phyloP scores from a whole-genome alignment of 1,140 invertebrate species.

The Prorops nasuta region DNA sequence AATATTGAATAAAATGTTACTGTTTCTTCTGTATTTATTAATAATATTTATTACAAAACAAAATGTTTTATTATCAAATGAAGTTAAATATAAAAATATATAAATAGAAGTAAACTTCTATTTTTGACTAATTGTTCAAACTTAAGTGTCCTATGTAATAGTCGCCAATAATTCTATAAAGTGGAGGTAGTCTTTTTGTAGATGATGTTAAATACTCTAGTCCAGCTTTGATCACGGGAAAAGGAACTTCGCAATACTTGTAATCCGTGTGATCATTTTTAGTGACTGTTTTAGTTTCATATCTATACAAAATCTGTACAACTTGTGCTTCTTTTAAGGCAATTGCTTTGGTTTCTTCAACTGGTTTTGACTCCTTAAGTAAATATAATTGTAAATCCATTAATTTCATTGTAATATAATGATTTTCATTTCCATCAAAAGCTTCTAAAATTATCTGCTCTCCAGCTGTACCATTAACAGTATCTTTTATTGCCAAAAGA shows the following conservation, averaged over 20 bases:
- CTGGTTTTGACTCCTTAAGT: constrained; percentile 30
- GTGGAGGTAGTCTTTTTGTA: constrained; percentile 42
- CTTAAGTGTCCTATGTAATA: constrained; percentile 42
- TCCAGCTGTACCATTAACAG: constrained; percentile 26
- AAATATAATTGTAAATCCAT: constrained; percentile 45
- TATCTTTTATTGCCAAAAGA: constrained; percentile 36
- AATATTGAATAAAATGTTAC: constrained; percentile 14
- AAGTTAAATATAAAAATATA: constrained; percentile 1
- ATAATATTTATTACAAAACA: not conserved
- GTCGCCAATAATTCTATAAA: constrained; percentile 35
- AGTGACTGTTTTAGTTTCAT: constrained; percentile 31
- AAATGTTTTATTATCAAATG: not conserved
- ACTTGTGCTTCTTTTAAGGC: constrained; percentile 29
- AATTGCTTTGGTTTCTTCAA: constrained; percentile 19
- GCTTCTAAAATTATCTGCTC: constrained; percentile 42
- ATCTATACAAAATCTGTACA: constrained; percentile 47
- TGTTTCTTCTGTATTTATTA: not conserved
- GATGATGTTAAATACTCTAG: constrained; percentile 41
- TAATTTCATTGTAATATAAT: constrained; percentile 41
- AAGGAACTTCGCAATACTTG: constrained; percentile 37
- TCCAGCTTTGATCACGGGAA: constrained; percentile 39
- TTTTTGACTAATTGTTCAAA: constrained; percentile 18
- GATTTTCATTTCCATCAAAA: constrained; percentile 28
- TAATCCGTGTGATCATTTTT: constrained; percentile 23
- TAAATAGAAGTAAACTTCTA: constrained; percentile 10